Evolutionary conservation across 2,888 invertebrate species (phyloP).

Genomic region (Cheilosia variabilis): DNA sequence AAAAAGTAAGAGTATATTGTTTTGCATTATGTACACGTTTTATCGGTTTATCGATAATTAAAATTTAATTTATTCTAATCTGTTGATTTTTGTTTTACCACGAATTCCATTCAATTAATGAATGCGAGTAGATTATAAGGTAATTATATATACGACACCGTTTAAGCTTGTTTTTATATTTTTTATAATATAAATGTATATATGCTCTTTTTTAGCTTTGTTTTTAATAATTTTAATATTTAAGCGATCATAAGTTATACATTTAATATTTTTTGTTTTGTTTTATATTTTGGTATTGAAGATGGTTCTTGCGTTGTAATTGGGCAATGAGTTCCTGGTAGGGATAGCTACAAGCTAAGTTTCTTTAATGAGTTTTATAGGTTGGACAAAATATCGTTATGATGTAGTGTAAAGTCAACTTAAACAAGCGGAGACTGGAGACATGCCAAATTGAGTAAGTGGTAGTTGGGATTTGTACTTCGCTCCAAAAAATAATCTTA

Average conservation of each 20-base stretch:
- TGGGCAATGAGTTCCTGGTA: conserved; percentile 26
- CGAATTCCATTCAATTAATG: conserved; percentile 66
- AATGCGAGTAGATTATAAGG: conserved; percentile 68
- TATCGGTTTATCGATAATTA: conserved; percentile 24
- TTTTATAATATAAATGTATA: conserved; percentile 46
- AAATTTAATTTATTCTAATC: conserved; percentile 50
- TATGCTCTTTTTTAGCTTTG: conserved; percentile 46
- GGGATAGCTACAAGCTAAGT: background rate
- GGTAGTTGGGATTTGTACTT: too few relatives aligned
- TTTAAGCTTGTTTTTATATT: conserved; percentile 41
- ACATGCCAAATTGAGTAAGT: too few relatives aligned
- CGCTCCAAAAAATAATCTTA: too few relatives aligned
- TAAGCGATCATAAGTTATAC: conserved; percentile 68
- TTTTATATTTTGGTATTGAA: conserved; percentile 24
- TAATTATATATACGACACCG: conserved; percentile 70
- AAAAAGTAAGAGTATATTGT: conserved; percentile 59
- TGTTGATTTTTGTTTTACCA: conserved; percentile 29
- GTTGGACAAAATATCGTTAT: background rate
- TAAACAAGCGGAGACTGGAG: too few relatives aligned
- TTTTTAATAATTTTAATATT: conserved; percentile 52
- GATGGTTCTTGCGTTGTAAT: conserved; percentile 25
- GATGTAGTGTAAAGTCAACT: too few relatives aligned
- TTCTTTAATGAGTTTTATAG: background rate
- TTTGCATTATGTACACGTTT: conserved; percentile 60
- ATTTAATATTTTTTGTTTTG: conserved; percentile 20